Evolutionary conservation across 1,140 invertebrate species (phyloP).

Genomic region (Dolichoris vasculosae): DNA sequence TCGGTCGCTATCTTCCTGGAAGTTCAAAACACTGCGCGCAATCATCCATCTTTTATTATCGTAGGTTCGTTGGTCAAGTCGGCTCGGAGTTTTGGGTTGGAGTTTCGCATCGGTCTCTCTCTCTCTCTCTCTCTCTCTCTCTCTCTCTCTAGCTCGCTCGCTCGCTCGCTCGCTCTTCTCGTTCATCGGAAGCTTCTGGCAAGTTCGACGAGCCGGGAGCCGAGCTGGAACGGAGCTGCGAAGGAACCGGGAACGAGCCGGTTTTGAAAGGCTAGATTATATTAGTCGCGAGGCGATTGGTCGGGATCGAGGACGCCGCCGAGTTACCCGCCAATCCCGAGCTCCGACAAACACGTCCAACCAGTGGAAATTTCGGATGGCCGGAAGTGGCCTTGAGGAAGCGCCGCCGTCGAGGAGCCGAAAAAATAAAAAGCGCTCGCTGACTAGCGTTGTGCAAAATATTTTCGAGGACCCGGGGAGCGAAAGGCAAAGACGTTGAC

Average conservation of each 20-base stretch:
- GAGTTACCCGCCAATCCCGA: background rate
- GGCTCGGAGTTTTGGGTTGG: no score
- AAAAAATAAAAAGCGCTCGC: background rate
- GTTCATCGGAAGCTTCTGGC: slow-evolving; percentile 27
- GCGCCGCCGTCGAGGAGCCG: background rate
- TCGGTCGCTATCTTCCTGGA: background rate
- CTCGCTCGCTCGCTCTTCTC: no score
- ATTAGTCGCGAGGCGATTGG: background rate
- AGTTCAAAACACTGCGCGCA: background rate
- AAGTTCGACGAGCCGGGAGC: slow-evolving; percentile 40
- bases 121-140: background rate
- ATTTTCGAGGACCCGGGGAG: background rate
- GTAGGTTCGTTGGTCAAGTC: no score
- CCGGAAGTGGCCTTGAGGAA: slow-evolving; percentile 37
- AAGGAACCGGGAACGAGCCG: no score
- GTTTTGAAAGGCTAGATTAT: background rate
- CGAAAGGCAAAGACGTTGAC: background rate
- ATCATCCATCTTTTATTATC: background rate
- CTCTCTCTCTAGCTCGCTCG: background rate
- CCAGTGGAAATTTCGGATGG: background rate
- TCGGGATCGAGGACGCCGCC: slow-evolving; percentile 26
- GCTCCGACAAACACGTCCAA: background rate
- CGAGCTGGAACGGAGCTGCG: no score
- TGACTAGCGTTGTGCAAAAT: slow-evolving; percentile 40
- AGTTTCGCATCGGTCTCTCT: background rate